Evolutionary conservation across 1,140 invertebrate genomes (phyloP), one percentile per base, ranked within the genome.

Genomic region (Drosophila pandora): DNA sequence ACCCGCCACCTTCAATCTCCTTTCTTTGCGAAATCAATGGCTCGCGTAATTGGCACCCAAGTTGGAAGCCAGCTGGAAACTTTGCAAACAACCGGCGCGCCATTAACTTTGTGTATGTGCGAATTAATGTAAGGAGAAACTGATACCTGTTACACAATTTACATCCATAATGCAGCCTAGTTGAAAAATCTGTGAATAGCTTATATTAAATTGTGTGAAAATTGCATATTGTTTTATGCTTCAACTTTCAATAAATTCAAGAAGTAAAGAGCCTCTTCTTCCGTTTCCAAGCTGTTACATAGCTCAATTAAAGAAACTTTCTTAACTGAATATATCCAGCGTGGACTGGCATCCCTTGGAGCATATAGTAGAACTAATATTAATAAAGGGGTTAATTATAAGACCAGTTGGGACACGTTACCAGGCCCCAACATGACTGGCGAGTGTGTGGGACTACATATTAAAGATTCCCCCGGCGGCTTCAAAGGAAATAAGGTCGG

Each of bases 341-440:
- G 3, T n/a, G 6, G 12, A 2, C 4, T n/a, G 17, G 7, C n/a
- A 43, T 3, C 41, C 34, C 4, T 21, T n/a, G 9, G 6, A 28
- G 30, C 32, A 37, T 22, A 49, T 23, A 39, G 28, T 12, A 48
- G 30, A 43, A 39, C 57, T 48, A 30, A 67, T 79, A 73, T 84
- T 84, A 79, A 72, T 76, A 76, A 76, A 79, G 62, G 80, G 80
- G 80, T 83, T 84, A 84, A 84, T 84, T 84, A 84, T 37, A 76
- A 68, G 72, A 43, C 76, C 52, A 68, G 76, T 28, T 50, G 57
- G 48, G 48, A 57, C 55, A 48, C 59, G 34, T 62, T 70, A 55
- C 39, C 10, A 32, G 50, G 37, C 17, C 32, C 25, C 52, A 30
- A 65, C 56, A 61, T 21, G 49, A 48, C 37, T 41, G 28, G 47